Evolutionary conservation across 2,797 vertebrate genomes (phyloP), one percentile per base, ranked within the genome.

Genomic region (Moxostoma hubbsi): DNA sequence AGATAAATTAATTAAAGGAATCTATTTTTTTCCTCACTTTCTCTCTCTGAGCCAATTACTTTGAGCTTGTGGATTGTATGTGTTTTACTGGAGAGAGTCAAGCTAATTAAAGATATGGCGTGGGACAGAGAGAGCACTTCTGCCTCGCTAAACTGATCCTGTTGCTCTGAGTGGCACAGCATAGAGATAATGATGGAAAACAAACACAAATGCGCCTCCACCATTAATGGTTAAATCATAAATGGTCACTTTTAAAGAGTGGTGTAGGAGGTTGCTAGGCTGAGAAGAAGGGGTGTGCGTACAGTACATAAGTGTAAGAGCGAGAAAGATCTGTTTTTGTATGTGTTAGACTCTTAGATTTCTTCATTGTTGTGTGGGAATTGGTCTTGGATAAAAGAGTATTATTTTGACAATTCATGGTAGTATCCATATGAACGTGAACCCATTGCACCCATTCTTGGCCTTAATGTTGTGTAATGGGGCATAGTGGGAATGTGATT

Each of bases 1-100:
- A 96, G 95, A 97, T 96, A 96, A 95, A 97, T 96, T 97, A 96
- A 98, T 98, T 97, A 95, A 95, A 93, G 95, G 88, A 87, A 85
- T 89, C 75, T 36, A 76, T 2, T 88, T 83, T 87, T 89, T 88
- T 84, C 43, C 69, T 36, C 86, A 86, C 79, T 77, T 65, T 80
- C 67, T 74, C 53, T 86, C 80, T 86, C 87, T 82, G 87, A 90
- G 87, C 95, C 96, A 96, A 96, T 96, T 97, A 96, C 95, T 94
- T 93, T 93, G 94, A 96, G 94, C 93, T 90, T 94, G 94, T 95
- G 93, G 94, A 95, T 95, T 94, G 93, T 93, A 92, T 95, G 93
- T 94, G 92, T 94, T 94, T 93, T 94, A 95, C 94, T 93, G 92
- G 92, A 92, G 91, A 95, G 92, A 89, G 79, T 92, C 15, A 89